These are phyloP conservation scores for Tetragonula carbonaria DNA, from an alignment of 2,888 invertebrate species.

Conservation along the genomic window DNA sequence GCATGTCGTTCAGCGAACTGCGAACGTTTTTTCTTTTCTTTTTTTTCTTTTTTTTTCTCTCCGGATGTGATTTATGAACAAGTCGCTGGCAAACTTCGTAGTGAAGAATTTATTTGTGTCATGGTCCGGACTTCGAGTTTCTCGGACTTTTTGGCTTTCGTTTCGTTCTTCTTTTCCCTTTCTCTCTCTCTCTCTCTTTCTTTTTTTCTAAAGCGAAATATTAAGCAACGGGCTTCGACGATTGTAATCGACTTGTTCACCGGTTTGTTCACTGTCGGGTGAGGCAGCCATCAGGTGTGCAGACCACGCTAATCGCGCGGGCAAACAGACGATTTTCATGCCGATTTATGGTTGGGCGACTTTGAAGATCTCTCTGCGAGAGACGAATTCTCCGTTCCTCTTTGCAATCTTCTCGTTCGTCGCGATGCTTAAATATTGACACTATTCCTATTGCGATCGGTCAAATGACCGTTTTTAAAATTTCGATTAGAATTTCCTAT, in stretches of 20 bases:
- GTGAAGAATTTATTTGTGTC: slow-evolving; percentile 65
- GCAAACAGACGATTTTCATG: slow-evolving; percentile 67
- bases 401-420: too few species aligned
- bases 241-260: slow-evolving; percentile 61
- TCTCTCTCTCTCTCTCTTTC: neutral
- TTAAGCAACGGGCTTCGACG: slow-evolving; percentile 61
- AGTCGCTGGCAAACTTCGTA: slow-evolving; percentile 62
- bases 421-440: too few species aligned
- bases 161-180: neutral
- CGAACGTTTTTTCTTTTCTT: slow-evolving; percentile 43
- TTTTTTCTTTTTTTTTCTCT: too few species aligned
- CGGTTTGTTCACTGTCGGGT: slow-evolving; percentile 62
- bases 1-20: slow-evolving; percentile 47
- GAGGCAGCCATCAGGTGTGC: slow-evolving; percentile 43
- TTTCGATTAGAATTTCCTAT: too few species aligned
- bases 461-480: too few species aligned
- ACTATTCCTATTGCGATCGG: too few species aligned
- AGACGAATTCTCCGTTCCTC: neutral
- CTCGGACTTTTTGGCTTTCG: slow-evolving; percentile 44
- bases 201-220: slow-evolving; percentile 53
- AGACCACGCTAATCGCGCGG: slow-evolving; percentile 63
- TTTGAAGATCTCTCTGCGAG: slow-evolving; percentile 44
- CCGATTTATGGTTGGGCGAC: slow-evolving; percentile 30
- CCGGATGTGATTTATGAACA: slow-evolving; percentile 64
- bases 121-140: slow-evolving; percentile 52